phyloP scores from a whole-genome alignment of 1,140 invertebrate genomes.

The Hycleus cichorii region DNA sequence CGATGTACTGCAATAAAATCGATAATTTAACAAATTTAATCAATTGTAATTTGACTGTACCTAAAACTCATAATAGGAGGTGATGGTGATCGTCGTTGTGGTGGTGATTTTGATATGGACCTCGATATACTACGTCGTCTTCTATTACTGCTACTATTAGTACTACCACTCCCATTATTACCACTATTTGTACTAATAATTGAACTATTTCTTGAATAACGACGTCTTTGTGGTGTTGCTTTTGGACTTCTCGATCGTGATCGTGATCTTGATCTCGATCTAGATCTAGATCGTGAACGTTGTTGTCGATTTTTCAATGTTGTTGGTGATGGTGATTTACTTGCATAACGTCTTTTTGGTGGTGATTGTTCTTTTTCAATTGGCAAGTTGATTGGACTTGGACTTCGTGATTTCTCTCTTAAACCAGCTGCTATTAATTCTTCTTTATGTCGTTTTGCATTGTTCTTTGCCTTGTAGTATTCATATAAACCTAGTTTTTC shows the following conservation, averaged over 20 bases:
- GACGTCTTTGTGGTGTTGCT: conserved; percentile 17
- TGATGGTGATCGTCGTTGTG: conserved; percentile 42
- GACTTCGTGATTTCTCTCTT: conserved; percentile 63
- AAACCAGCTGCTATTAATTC: conserved; percentile 66
- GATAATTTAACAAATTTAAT: neutral
- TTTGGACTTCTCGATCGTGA: conserved; percentile 37
- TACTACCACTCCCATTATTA: neutral
- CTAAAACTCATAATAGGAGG: conserved; percentile 34
- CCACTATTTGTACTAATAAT: neutral
- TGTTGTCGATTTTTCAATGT: conserved; percentile 32
- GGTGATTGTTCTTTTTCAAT: conserved; percentile 64
- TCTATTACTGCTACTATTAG: neutral
- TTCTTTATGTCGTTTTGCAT: conserved; percentile 82
- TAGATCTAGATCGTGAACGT: conserved; percentile 31
- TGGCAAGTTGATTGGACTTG: conserved; percentile 58
- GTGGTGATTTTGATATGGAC: conserved; percentile 51
- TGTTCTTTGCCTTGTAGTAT: conserved; percentile 94
- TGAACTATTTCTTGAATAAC: conserved; percentile 3
- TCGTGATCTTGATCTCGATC: conserved; percentile 37
- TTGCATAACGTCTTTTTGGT: conserved; percentile 64
- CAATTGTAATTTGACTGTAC: neutral
- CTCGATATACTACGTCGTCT: conserved; percentile 43
- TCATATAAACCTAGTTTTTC: conserved; percentile 95
- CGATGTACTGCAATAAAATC: conserved; percentile 11
- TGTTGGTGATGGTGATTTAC: conserved; percentile 44